These are phyloP conservation scores for Lutraria rhynchaena DNA, from an alignment of 1,140 invertebrate species.

Conservation along the genomic window DNA sequence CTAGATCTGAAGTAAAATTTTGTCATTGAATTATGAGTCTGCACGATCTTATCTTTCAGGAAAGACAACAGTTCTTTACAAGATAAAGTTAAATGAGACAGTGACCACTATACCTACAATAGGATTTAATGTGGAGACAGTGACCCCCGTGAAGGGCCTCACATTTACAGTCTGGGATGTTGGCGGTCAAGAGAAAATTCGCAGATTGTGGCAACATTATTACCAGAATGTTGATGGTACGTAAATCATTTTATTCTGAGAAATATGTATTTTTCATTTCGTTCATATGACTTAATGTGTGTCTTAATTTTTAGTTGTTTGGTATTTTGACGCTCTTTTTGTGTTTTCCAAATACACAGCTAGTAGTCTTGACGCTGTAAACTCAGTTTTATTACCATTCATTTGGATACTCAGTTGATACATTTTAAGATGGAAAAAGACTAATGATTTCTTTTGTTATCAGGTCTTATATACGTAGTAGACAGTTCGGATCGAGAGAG, in stretches of 20 bases:
- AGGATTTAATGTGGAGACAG: slow-evolving; percentile 80
- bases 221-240: slow-evolving; percentile 74
- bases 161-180: slow-evolving; percentile 83
- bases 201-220: slow-evolving; percentile 79
- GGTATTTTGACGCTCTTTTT: too few relatives aligned
- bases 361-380: too few relatives aligned
- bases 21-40: too few relatives aligned
- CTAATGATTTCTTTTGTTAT: slow-evolving; percentile 3
- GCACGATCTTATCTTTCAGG: slow-evolving; percentile 55
- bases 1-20: too few relatives aligned
- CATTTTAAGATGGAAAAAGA: too few relatives aligned
- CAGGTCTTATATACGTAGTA: slow-evolving; percentile 97
- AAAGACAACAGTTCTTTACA: slow-evolving; percentile 96
- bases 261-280: too few relatives aligned
- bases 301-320: too few relatives aligned
- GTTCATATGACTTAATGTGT: too few relatives aligned
- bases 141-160: slow-evolving; percentile 78
- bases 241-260: slow-evolving; percentile 22
- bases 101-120: slow-evolving; percentile 80
- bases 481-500: slow-evolving; percentile 99
- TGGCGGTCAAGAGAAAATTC: slow-evolving; percentile 82
- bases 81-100: slow-evolving; percentile 94
- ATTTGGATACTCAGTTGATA: too few relatives aligned
- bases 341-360: too few relatives aligned
- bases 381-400: too few relatives aligned